These are phyloP conservation scores for Nannobrachium achirus DNA, from an alignment of 2,113 vertebrate species.

Conservation along the genomic window DNA sequence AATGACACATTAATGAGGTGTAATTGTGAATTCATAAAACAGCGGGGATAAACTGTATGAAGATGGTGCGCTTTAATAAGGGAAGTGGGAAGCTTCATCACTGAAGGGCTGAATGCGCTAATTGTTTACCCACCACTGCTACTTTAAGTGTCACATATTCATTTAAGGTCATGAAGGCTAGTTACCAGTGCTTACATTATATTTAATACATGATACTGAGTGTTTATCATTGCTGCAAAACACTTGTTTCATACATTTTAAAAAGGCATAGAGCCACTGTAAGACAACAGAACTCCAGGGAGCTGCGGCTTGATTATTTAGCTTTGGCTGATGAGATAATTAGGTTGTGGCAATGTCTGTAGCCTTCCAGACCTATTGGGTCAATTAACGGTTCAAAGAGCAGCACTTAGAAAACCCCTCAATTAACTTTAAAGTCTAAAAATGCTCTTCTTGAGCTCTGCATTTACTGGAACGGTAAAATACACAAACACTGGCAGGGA, in stretches of 20 bases:
- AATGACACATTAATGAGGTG: slow-evolving; percentile 85
- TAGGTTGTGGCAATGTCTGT: slow-evolving; percentile 29
- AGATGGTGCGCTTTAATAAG: slow-evolving; percentile 76
- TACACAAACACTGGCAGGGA: too few relatives aligned
- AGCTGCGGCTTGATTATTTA: slow-evolving; percentile 31
- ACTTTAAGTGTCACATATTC: slow-evolving; percentile 75
- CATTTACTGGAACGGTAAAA: too few relatives aligned
- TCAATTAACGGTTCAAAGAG: slow-evolving; percentile 36
- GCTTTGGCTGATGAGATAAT: slow-evolving; percentile 38
- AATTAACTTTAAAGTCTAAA: too few relatives aligned
- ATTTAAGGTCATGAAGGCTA: slow-evolving; percentile 65
- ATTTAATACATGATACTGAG: slow-evolving; percentile 63
- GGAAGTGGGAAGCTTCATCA: slow-evolving; percentile 73
- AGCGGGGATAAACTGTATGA: slow-evolving; percentile 81
- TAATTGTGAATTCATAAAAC: slow-evolving; percentile 86
- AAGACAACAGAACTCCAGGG: slow-evolving; percentile 17
- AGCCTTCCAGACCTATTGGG: slow-evolving; percentile 18
- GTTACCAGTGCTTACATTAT: slow-evolving; percentile 67
- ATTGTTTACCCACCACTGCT: slow-evolving; percentile 83
- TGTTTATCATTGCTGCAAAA: slow-evolving; percentile 56
- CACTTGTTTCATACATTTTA: slow-evolving; percentile 60
- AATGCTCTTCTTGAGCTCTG: too few relatives aligned
- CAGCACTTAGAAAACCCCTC: not conserved
- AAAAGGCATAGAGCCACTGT: slow-evolving; percentile 38
- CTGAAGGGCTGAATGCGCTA: slow-evolving; percentile 70